Evolutionary conservation across 1,140 invertebrate species (phyloP).

Genomic region (Zaprionus vittiger): DNA sequence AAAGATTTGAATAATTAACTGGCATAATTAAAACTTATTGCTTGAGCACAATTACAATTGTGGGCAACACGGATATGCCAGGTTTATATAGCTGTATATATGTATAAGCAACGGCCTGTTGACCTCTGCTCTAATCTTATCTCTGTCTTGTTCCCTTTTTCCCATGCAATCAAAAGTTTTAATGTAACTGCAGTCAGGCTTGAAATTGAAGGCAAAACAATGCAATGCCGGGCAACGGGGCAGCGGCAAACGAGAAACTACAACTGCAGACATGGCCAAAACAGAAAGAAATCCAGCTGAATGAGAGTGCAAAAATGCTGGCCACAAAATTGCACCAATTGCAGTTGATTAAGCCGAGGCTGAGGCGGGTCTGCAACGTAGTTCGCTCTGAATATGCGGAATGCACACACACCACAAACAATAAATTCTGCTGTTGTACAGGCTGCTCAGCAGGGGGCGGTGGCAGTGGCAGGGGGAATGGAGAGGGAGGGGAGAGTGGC

Average conservation of each 20-base stretch:
- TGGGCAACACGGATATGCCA: not conserved
- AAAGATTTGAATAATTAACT: not conserved
- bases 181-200: slow-evolving; percentile 66
- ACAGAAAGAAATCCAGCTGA: slow-evolving; percentile 39
- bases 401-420: slow-evolving; percentile 70
- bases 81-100: not conserved
- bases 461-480: not conserved
- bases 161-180: slow-evolving; percentile 73
- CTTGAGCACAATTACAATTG: not conserved
- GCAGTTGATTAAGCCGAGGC: slow-evolving; percentile 75
- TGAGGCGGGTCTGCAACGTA: slow-evolving; percentile 11
- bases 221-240: slow-evolving; percentile 19
- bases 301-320: slow-evolving; percentile 67
- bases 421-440: slow-evolving; percentile 62
- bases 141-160: slow-evolving; percentile 8
- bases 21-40: not conserved
- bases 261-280: slow-evolving; percentile 7
- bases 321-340: slow-evolving; percentile 72
- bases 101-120: slow-evolving; percentile 8
- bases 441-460: not conserved
- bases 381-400: slow-evolving; percentile 22
- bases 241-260: slow-evolving; percentile 24
- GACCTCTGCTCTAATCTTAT: slow-evolving; percentile 35
- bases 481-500: not conserved
- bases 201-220: slow-evolving; percentile 61